Percentiles rank a stretch among this genome's conserved stretches.
These are phyloP conservation scores for Trachelus iudaicus DNA, from an alignment of 2,888 invertebrate species.

Conservation along the genomic window DNA sequence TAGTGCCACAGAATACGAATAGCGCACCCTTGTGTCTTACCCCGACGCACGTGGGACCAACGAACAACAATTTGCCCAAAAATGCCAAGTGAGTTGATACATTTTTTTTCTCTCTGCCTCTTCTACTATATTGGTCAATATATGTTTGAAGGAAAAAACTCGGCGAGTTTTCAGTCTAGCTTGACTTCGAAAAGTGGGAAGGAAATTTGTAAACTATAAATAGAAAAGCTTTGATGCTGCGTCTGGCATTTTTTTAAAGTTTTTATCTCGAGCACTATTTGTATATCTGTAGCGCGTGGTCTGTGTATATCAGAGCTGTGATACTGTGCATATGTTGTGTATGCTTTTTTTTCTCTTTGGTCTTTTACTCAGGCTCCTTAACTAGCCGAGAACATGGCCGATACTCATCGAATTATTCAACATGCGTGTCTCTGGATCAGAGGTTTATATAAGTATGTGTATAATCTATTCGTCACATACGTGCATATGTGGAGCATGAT, in stretches of 20 bases:
- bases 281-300: not conserved
- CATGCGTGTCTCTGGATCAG: not conserved
- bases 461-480: not conserved
- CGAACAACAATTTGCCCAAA: conserved; percentile 74
- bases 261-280: not conserved
- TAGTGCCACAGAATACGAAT: conserved; percentile 77
- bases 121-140: conserved; percentile 15
- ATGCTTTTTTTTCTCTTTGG: not conserved
- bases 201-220: not conserved
- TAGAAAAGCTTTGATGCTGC: not conserved
- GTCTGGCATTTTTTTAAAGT: not conserved
- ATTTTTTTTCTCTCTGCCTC: conserved; percentile 22
- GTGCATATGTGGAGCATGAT: not conserved
- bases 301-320: not conserved
- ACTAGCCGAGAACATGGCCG: not conserved
- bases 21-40: conserved; percentile 61
- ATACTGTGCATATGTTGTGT: not conserved
- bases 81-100: conserved; percentile 86
- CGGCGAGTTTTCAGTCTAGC: not conserved
- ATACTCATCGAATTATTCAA: not conserved
- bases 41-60: conserved; percentile 66
- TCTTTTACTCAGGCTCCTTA: not conserved
- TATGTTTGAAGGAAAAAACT: conserved; percentile 25
- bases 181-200: not conserved
- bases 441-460: not conserved